phyloP scores from a whole-genome alignment of 2,888 invertebrate species.

The Atrina japonica region DNA sequence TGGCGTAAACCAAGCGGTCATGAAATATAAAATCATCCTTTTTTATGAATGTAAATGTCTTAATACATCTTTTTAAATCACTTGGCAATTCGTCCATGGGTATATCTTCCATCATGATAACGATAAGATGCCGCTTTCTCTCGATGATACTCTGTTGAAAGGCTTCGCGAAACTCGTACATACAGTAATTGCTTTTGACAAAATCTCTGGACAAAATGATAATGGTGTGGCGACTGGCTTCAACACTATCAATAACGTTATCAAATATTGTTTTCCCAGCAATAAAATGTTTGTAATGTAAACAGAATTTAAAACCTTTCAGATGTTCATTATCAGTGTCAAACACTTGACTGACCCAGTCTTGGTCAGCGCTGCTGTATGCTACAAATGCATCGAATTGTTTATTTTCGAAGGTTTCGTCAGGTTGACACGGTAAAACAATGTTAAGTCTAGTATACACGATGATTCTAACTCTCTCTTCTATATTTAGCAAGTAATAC shows the following conservation, averaged over 20 bases:
- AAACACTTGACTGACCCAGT: constrained; percentile 91
- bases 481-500: constrained; percentile 53
- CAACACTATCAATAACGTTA: constrained; percentile 93
- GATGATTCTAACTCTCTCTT: constrained; percentile 60
- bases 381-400: constrained; percentile 93
- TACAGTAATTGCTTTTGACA: constrained; percentile 94
- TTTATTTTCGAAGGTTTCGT: constrained; percentile 44
- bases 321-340: constrained; percentile 85
- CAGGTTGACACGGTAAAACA: constrained; percentile 63
- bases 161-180: constrained; percentile 93
- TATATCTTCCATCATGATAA: constrained; percentile 91
- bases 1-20: constrained; percentile 56
- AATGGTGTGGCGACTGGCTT: constrained; percentile 91
- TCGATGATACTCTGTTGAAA: constrained; percentile 90
- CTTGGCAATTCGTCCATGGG: constrained; percentile 86
- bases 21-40: constrained; percentile 57
- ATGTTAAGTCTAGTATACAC: constrained; percentile 70
- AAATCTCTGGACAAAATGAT: constrained; percentile 94
- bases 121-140: constrained; percentile 88
- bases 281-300: constrained; percentile 70
- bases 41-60: constrained; percentile 61
- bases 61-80: constrained; percentile 59
- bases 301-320: constrained; percentile 59
- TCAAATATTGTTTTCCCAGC: constrained; percentile 85
- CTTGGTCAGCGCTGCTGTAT: constrained; percentile 93